Base-by-base conservation (phyloP, 2,888 invertebrate genomes). In the Torymus auratus region DNA sequence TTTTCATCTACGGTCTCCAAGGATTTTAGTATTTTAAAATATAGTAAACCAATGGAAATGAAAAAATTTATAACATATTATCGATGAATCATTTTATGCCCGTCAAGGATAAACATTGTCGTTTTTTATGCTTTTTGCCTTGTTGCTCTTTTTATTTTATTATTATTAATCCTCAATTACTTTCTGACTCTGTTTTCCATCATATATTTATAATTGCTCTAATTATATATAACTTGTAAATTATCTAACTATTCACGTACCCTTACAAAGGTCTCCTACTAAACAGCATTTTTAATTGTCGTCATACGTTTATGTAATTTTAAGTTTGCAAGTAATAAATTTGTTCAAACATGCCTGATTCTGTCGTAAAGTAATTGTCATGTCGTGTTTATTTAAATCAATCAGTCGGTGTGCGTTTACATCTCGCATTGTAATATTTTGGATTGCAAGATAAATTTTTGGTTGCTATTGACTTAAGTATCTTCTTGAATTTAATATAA, bases 391-490 rank as follows among this genome's bases (percentile, higher is more conserved):
- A 64, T 75, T 80, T 28, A 80, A 80, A 80, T 55, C 75, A 81
- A 80, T 80, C 78, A 82, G 78, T 80, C 71, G 60, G 67, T 82
- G 80, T 82, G 76, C 82, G 80, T 72, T 78, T 68, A 65, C 17
- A 78, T 78, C 80, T 78, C 61, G 65, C 77, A 53, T 80, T 74
- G n/a, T 28, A 74, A 67, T 73, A 60, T 75, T 78, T 72, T 75
- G 53, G 58, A 74, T 78, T 75, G 78, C 72, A 73, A 80, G 78
- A 69, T 71, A 72, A 78, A 69, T 78, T 82, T 82, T 80, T 82
- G 78, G 78, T 82, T 75, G 73, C 74, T 82, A 82, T 82, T 82
- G 82, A 82, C 80, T 82, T 82, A n/a, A 82, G 82, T 75, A 75
- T 78, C 64, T 69, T 67, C 72, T 80, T 68, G 60, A 78, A 78